Evolutionary conservation across 2,888 invertebrate species (phyloP).

Genomic region (Iphiclides podalirius): DNA sequence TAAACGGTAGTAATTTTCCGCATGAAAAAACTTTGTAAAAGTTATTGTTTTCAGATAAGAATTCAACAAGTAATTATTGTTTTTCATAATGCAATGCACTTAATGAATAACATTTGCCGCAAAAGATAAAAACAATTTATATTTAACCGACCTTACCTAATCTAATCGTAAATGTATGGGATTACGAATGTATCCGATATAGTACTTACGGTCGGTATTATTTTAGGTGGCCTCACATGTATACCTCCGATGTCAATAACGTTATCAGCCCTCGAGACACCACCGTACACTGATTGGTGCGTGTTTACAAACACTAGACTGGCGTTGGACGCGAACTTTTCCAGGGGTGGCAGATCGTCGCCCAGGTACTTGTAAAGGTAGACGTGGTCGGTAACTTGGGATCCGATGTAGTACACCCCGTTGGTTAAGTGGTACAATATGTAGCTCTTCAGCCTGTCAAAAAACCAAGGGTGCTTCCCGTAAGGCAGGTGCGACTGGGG

Average conservation of each 20-base stretch:
- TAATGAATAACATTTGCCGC: too few species aligned
- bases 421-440: slow-evolving; percentile 62
- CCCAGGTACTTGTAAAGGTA: slow-evolving; percentile 73
- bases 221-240: slow-evolving; percentile 72
- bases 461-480: slow-evolving; percentile 69
- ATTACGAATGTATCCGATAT: background rate
- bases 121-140: too few species aligned
- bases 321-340: slow-evolving; percentile 77
- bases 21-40: too few species aligned
- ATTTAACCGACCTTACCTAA: background rate
- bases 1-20: too few species aligned
- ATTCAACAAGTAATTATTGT: too few species aligned
- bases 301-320: slow-evolving; percentile 83
- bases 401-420: slow-evolving; percentile 71
- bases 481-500: slow-evolving; percentile 64
- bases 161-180: too few species aligned
- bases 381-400: slow-evolving; percentile 67
- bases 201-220: slow-evolving; percentile 71
- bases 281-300: slow-evolving; percentile 82
- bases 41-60: too few species aligned
- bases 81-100: too few species aligned
- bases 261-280: slow-evolving; percentile 78
- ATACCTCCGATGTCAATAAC: slow-evolving; percentile 85
- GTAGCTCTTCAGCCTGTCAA: slow-evolving; percentile 64
- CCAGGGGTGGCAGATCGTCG: slow-evolving; percentile 75